Evolutionary conservation across 2,113 vertebrate species (phyloP), one percentile per base, ranked within the genome.

Genomic region (Corvus hawaiiensis): DNA sequence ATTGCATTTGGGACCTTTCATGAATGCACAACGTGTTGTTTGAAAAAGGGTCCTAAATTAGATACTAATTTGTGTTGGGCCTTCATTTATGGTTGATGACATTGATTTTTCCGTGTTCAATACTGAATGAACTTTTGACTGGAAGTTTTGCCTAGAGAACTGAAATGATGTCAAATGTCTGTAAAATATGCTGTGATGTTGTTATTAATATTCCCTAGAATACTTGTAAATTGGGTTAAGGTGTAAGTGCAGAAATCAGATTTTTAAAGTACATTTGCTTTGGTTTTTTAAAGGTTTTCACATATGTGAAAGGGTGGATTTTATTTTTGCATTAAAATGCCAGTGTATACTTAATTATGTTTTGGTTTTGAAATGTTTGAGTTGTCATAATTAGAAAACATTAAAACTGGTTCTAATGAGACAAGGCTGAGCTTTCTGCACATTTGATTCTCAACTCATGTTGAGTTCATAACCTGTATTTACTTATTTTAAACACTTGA

Each of bases 101-200:
- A 83, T 77, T 94, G 89, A 89, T 95, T 94, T 91, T 89, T 95
- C 85, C 54, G 0, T 92, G 75, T 81, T 92, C 76, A 44, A 17
- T 96, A 55, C 59, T 67, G 46, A 85, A 59, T 89, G 81, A 93
- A 85, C 67, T 92, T 94, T 32, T 10, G 22, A 89, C 67, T 77
- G 37, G 72, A 84, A 87, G 49, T 66, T 91, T 84, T 3, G 13
- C 48, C 43, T 51, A 69, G 59, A 68, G 86, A 89, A 46, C 30
- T 52, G 46, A 76, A 94, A 72, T 61, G 1, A 61, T 81, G 75
- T 75, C 58, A 68, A n/a, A 83, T 83, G 46, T 58, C 62, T 93
- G 37, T 61, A 76, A 91, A 89, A 62, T 71, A 48, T 10, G 28
- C 59, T 87, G 32, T 90, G 49, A 23, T 82, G 35, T 32, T 93